phyloP scores from a whole-genome alignment of 2,113 vertebrate species.

The Trematomus loennbergii region DNA sequence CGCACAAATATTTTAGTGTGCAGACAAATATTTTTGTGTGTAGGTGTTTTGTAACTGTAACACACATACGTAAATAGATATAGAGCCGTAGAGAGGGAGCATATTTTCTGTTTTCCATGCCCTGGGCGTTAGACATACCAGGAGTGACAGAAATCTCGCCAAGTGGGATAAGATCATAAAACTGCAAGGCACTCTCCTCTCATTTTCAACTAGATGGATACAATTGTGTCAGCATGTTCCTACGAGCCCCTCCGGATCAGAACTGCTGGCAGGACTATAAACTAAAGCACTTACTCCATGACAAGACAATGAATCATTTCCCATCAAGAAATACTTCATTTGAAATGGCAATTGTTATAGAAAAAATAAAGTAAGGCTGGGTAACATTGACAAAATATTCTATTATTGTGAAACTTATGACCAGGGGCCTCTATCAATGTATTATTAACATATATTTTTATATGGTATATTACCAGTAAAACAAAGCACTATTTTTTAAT shows the following conservation, averaged over 20 bases:
- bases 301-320: conserved; percentile 61
- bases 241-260: conserved; percentile 71
- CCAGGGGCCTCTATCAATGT: neutral
- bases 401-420: conserved; percentile 17
- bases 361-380: conserved; percentile 21
- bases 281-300: conserved; percentile 68
- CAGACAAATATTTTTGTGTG: conserved; percentile 59
- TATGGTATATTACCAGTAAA: neutral
- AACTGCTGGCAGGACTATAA: conserved; percentile 74
- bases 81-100: conserved; percentile 15
- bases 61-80: conserved; percentile 14
- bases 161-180: conserved; percentile 84
- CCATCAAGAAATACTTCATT: conserved; percentile 55
- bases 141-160: conserved; percentile 78
- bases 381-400: conserved; percentile 8
- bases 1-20: conserved; percentile 61
- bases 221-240: conserved; percentile 81
- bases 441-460: too few species aligned
- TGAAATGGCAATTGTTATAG: conserved; percentile 40
- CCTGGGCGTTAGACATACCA: conserved; percentile 76
- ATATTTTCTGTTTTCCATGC: conserved; percentile 74
- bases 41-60: conserved; percentile 55
- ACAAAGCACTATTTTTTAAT: neutral
- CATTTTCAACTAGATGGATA: conserved; percentile 83
- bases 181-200: conserved; percentile 80